Evolutionary conservation across 1,140 invertebrate genomes (phyloP).

Genomic region (Bombus superbus): DNA sequence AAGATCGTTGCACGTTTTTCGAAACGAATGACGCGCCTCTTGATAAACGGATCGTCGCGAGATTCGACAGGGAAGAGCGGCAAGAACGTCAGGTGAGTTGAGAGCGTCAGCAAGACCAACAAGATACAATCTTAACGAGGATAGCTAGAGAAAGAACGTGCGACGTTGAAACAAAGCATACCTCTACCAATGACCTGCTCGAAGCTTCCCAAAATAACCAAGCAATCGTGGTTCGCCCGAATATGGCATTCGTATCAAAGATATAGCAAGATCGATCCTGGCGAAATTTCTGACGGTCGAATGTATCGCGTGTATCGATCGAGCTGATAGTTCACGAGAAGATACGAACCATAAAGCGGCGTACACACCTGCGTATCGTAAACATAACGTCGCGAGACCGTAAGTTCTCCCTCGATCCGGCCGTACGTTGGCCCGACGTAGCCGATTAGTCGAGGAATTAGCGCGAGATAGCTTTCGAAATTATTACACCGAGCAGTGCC

Average conservation of each 20-base stretch:
- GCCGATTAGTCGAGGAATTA: conserved; percentile 71
- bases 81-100: too few species aligned
- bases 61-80: too few species aligned
- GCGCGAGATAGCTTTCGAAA: conserved; percentile 41
- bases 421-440: conserved; percentile 24
- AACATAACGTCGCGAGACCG: conserved; percentile 47
- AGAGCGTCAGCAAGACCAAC: too few species aligned
- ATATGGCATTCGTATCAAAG: not conserved
- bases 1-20: too few species aligned
- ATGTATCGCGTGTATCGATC: conserved; percentile 38
- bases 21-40: too few species aligned
- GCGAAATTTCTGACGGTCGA: conserved; percentile 10
- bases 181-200: too few species aligned
- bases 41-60: too few species aligned
- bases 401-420: not conserved
- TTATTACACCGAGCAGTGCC: conserved; percentile 36
- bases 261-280: not conserved
- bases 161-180: too few species aligned
- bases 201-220: not conserved
- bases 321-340: conserved; percentile 34
- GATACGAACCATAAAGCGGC: conserved; percentile 58
- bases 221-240: too few species aligned
- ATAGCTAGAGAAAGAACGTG: too few species aligned
- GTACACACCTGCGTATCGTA: conserved; percentile 68
- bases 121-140: too few species aligned